Percentiles rank a stretch among this genome's conserved stretches.
These are phyloP conservation scores for Gallinago media DNA, from an alignment of 2,113 vertebrate species.

Conservation along the genomic window DNA sequence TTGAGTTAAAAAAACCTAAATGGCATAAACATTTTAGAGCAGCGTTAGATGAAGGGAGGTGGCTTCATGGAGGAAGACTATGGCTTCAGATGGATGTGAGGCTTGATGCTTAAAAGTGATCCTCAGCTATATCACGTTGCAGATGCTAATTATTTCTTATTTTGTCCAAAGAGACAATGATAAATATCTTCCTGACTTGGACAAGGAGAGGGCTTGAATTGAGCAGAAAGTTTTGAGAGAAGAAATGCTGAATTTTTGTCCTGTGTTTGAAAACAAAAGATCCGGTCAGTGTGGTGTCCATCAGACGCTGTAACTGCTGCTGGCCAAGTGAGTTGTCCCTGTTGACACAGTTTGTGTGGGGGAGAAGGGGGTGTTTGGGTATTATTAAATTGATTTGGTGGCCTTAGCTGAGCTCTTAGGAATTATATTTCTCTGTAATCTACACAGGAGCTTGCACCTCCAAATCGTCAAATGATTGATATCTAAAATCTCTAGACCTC, in stretches of 20 bases:
- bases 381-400: not conserved
- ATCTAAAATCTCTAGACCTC: not conserved
- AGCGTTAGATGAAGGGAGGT: not conserved
- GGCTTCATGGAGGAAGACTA: not conserved
- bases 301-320: not conserved
- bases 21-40: not conserved
- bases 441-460: not conserved
- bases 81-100: not conserved
- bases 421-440: not conserved
- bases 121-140: not conserved
- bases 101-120: not conserved
- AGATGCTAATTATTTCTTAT: not conserved
- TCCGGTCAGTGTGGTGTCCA: not conserved
- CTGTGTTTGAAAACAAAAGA: not conserved
- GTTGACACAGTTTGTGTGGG: not conserved
- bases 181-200: not conserved
- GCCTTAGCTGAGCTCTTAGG: not conserved
- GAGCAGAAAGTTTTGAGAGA: not conserved
- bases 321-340: not conserved
- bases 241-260: not conserved
- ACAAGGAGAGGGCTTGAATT: not conserved
- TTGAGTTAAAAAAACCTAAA: not conserved
- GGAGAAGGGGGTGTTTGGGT: not conserved
- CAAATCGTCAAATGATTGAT: accelerated
- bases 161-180: not conserved